phyloP scores from a whole-genome alignment of 1,140 invertebrate genomes.

The Andrena cerasifolii region DNA sequence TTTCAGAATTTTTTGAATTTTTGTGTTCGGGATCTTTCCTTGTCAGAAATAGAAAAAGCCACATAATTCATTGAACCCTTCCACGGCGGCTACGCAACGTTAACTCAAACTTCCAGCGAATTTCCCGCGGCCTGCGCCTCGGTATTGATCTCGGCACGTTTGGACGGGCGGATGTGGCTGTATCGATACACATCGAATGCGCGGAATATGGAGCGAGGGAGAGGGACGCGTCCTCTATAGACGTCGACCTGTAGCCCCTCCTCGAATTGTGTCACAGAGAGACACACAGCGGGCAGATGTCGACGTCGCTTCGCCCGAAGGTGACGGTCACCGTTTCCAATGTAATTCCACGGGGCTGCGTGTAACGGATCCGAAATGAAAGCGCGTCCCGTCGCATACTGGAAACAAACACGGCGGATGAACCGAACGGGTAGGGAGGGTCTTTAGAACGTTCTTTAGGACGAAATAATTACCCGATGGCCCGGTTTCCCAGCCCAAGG shows the following conservation, averaged over 20 bases:
- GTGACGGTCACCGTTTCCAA: conserved; percentile 31
- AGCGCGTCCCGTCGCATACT: conserved; percentile 17
- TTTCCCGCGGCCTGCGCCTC: background rate
- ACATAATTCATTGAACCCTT: too few species aligned
- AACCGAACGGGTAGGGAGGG: background rate
- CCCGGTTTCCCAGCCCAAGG: background rate
- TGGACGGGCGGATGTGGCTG: background rate
- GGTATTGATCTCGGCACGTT: conserved; percentile 36
- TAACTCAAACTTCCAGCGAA: conserved; percentile 2
- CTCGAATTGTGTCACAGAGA: conserved; percentile 34
- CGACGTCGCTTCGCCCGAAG: conserved; percentile 11
- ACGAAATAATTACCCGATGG: conserved; percentile 29
- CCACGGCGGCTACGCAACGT: too few species aligned
- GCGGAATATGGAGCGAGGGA: conserved; percentile 12
- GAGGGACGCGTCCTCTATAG: background rate
- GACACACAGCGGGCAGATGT: background rate
- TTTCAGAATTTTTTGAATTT: too few species aligned
- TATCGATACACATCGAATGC: conserved; percentile 37
- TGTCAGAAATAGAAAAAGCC: background rate
- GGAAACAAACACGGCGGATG: conserved; percentile 14
- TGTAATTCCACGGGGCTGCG: background rate
- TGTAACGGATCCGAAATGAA: conserved; percentile 24
- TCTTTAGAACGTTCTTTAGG: background rate
- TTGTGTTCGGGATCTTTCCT: too few species aligned
- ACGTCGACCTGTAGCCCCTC: background rate